Evolutionary conservation across 2,113 vertebrate genomes (phyloP).

Genomic region (Pantherophis guttatus): DNA sequence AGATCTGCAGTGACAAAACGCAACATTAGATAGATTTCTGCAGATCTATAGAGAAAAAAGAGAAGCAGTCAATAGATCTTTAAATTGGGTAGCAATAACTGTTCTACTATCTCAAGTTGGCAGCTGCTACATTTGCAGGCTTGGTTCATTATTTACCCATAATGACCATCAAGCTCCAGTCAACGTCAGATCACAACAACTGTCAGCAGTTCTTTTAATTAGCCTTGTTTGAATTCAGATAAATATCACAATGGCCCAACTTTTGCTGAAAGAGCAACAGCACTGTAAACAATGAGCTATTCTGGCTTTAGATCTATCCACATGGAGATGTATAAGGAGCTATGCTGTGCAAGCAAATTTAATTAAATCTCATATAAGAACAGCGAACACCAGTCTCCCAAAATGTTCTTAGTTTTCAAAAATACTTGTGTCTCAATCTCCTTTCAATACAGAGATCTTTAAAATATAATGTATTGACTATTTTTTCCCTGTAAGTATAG

Average conservation of each 20-base stretch:
- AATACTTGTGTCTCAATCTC: constrained; percentile 35
- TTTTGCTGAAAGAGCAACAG: constrained; percentile 77
- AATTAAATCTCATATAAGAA: constrained; percentile 22
- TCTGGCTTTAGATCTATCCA: constrained; percentile 52
- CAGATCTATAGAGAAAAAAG: constrained; percentile 78
- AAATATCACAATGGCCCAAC: constrained; percentile 82
- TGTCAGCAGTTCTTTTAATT: constrained; percentile 89
- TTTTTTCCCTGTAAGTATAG: neutral
- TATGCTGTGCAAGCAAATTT: neutral
- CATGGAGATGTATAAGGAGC: constrained; percentile 28
- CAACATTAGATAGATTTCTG: constrained; percentile 77
- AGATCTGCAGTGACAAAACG: constrained; percentile 84
- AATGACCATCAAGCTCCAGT: constrained; percentile 89
- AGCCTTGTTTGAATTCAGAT: constrained; percentile 88
- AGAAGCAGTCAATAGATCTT: constrained; percentile 81
- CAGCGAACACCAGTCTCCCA: constrained; percentile 23
- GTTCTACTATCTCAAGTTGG: constrained; percentile 78
- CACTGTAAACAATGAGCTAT: constrained; percentile 50
- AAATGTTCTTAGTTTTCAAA: constrained; percentile 16
- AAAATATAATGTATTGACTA: constrained; percentile 30
- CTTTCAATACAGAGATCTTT: constrained; percentile 6
- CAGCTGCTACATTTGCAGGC: constrained; percentile 86
- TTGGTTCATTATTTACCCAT: constrained; percentile 90
- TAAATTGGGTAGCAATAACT: constrained; percentile 84
- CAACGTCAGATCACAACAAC: constrained; percentile 86